Conservation (phyloP, 2,888 invertebrate genomes). For the Ischnus inquisitorius region DNA sequence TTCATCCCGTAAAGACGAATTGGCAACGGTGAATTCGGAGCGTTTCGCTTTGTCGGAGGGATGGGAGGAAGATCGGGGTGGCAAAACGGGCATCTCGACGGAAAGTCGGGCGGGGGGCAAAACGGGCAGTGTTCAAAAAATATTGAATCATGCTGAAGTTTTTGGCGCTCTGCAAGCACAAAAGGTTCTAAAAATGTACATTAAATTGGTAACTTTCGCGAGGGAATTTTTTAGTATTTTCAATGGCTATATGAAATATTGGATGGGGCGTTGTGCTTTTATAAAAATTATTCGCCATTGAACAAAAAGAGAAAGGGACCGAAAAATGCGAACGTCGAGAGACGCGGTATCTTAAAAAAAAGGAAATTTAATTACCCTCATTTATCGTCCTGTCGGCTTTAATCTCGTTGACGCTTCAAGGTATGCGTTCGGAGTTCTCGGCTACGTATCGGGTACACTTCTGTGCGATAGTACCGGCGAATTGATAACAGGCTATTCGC, state of each 20-base stretch:
- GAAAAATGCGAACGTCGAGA: background rate
- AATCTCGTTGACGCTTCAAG: conserved; percentile 39
- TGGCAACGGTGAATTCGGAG: too few species aligned
- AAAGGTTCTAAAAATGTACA: too few species aligned
- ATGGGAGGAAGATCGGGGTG: too few species aligned
- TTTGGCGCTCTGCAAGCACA: too few species aligned
- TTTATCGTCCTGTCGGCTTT: conserved; percentile 33
- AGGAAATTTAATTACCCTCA: conserved; percentile 30
- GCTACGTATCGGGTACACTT: conserved; percentile 9
- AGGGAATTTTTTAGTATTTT: background rate
- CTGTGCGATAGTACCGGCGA: conserved; percentile 36
- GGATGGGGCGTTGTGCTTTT: background rate
- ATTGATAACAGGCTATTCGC: conserved; percentile 66
- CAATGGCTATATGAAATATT: background rate
- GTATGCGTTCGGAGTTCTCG: conserved; percentile 25
- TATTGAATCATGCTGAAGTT: too few species aligned
- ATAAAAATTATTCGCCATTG: background rate
- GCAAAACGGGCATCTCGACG: too few species aligned
- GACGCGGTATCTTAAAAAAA: conserved; percentile 16
- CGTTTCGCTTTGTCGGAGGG: too few species aligned
- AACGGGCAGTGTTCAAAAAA: too few species aligned
- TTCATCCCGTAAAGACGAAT: too few species aligned
- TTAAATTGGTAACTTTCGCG: too few species aligned
- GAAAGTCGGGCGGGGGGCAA: too few species aligned
- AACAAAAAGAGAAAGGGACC: background rate